These are phyloP conservation scores for Micromys minutus DNA, from an alignment of 2,113 vertebrate species.

Conservation along the genomic window DNA sequence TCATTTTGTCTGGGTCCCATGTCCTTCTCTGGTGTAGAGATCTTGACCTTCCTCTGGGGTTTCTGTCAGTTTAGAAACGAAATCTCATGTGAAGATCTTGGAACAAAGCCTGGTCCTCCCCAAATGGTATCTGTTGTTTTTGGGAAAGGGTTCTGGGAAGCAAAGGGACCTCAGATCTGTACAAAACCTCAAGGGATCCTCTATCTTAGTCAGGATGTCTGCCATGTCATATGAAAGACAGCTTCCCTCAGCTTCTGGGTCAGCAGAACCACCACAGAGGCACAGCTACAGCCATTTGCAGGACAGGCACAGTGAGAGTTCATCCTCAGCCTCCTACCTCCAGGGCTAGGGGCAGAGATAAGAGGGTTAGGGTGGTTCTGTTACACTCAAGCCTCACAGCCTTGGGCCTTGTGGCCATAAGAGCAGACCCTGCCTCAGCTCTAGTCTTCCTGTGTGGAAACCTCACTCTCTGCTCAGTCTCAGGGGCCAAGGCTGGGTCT, in stretches of 20 bases:
- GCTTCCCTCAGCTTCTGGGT: not conserved
- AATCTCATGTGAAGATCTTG: conserved; percentile 24
- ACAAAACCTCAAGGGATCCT: not conserved
- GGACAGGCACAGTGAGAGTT: not conserved
- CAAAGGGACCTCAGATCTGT: conserved; percentile 1
- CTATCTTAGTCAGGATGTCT: not conserved
- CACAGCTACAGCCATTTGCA: not conserved
- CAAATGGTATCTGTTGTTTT: too few species aligned
- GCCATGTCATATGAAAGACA: conserved; percentile 12
- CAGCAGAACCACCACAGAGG: not conserved
- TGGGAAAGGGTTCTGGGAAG: not conserved
- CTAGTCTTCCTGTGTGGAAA: not conserved
- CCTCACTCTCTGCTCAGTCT: not conserved
- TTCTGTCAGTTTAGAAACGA: not conserved
- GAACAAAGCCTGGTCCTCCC: not conserved
- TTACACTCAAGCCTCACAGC: not conserved
- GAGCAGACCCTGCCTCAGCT: not conserved
- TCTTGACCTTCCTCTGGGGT: not conserved
- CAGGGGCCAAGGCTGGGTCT: not conserved
- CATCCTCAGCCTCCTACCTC: not conserved
- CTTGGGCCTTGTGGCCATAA: too few species aligned
- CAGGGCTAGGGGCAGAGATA: not conserved
- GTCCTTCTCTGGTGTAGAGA: not conserved
- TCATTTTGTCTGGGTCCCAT: not conserved
- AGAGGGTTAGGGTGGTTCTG: not conserved